Percentiles rank a stretch among this genome's conserved stretches.
Conservation (phyloP, 2,888 invertebrate genomes). For the Apotomis betuletana region DNA sequence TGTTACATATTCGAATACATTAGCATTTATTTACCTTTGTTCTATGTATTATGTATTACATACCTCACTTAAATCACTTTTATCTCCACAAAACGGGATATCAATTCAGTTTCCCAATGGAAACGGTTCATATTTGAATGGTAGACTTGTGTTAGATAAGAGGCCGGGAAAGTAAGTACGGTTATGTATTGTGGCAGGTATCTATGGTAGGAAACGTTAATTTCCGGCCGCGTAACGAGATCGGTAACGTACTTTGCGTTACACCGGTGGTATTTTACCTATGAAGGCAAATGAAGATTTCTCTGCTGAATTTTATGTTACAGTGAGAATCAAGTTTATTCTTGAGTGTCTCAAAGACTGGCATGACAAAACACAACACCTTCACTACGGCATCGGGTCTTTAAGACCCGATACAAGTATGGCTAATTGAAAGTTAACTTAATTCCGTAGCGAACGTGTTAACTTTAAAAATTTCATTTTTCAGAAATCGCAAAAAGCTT, state of each 20-base stretch:
- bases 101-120: neutral
- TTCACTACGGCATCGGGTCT: too few relatives aligned
- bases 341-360: too few relatives aligned
- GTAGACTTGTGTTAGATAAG: neutral
- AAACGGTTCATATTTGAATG: neutral
- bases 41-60: constrained; percentile 19
- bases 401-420: too few relatives aligned
- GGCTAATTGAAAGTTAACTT: too few relatives aligned
- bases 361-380: too few relatives aligned
- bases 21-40: constrained; percentile 31
- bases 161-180: constrained; percentile 14
- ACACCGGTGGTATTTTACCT: constrained; percentile 23
- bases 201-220: constrained; percentile 58
- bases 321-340: too few relatives aligned
- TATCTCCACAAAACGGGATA: neutral
- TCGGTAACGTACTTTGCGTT: constrained; percentile 52
- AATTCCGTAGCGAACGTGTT: too few relatives aligned
- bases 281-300: neutral
- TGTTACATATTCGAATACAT: constrained; percentile 39
- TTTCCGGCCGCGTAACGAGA: constrained; percentile 63
- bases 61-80: constrained; percentile 1
- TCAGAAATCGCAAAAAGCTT: too few relatives aligned
- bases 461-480: too few relatives aligned
- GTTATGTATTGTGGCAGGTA: constrained; percentile 38
- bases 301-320: neutral